Evolutionary conservation across 2,888 invertebrate genomes (phyloP), one percentile per base, ranked within the genome.

Genomic region (Brassicogethes aeneus): DNA sequence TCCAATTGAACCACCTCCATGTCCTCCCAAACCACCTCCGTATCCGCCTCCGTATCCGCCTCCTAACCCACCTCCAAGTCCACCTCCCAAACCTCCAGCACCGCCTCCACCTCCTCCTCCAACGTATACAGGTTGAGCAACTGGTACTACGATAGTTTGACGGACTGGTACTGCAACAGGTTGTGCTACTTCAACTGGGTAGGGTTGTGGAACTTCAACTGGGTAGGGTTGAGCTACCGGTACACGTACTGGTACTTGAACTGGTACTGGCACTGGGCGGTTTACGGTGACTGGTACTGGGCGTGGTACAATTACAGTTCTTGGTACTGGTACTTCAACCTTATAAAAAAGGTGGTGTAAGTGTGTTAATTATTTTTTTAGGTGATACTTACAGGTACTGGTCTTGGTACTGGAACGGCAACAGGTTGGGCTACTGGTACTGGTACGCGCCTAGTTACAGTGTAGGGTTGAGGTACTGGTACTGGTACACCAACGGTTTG

Each of bases 141-240:
- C 55, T 15, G 54, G 55, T 37, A 58, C 57, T 15, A 56, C 54
- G 35, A 59, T 44, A 16, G 54, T 54, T 52, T 60, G 56, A 33
- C 56, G 56, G 44, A 70, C 58, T 30, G 52, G 39, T 39, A 69
- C 61, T 30, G 70, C 68, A 2, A 73, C 70, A 0, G 75, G 74
- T 39, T 75, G 74, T 8, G 76, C 68, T 0, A 76, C 69, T 0
- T 72, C 70, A 16, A 74, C 75, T 2, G 75, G 72, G 41, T 72
- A 72, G 1, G 77, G 76, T 43, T 75, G 66, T 35, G 76, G 73
- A 0, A 76, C 66, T 2, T 66, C 65, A 5, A 74, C 65, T 2
- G 66, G 52, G 14, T 70, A 66, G 0, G 72, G 68, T 33, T 69
- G 62, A 1, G 70, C 66, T 2, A 64, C 62, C 38, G 68, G 60